Base-by-base conservation (phyloP, 2,113 vertebrate genomes). In the Pholis gunnellus region DNA sequence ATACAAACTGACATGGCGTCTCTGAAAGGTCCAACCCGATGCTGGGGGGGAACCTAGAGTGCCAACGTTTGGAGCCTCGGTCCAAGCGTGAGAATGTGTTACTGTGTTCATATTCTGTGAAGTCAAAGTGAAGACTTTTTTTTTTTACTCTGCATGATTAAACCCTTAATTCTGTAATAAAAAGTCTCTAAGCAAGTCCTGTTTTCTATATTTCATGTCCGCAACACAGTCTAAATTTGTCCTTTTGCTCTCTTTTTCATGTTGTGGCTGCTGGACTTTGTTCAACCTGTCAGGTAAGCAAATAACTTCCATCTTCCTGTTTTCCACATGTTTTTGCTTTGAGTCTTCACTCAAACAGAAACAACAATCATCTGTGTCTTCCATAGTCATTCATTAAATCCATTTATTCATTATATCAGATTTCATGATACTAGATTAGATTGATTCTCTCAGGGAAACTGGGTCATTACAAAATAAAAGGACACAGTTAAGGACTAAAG, bases 241-340 rank as follows among this genome's bases (percentile, higher is more conserved):
- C 36, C 6, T 20, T 18, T 36, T 18, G 18, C 70, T 73, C 54
- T 67, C 34, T 25, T 42, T 83, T 59, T 8, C 8, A 54, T 78
- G 54, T 59, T 34, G 40, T 56, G 56, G 44, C 54, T 84, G 36
- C 34, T 83, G 63, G 59, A 50, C 72, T 52, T 70, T 71, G 34
- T 56, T 75, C 56, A 54, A 20, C 25, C 34, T 56, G 18, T 71
- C 48, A 77, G 73, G 80, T 71, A n/a, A 71, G 73, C 36, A 57
- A 71, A 71, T 57, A n/a, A 34, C 44, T 40, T 70, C 54, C 46
- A 71, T 66, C 31, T 8, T 54, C 15, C 10, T 27, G 52, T 38
- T 70, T 52, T 54, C 48, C 48, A 15, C 20, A 52, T 36, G 10
- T n/a, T 57, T 27, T 57, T 72, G 34, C 29, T 9, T 10, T 71